Base-by-base conservation (phyloP, 2,888 invertebrate genomes). In the Macaria notata region DNA sequence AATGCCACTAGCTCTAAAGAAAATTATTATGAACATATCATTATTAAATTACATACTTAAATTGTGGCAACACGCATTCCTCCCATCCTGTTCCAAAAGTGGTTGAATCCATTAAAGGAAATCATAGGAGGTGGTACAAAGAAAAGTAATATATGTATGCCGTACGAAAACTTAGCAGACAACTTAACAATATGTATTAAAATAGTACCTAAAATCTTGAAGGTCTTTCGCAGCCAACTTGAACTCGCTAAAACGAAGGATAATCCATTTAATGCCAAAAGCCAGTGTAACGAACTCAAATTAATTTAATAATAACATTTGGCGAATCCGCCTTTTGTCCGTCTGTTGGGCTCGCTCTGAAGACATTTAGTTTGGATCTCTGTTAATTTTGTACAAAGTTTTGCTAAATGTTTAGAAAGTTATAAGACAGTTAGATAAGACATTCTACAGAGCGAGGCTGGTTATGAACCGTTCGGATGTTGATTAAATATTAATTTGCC, bases 251-350 rank as follows among this genome's bases (percentile, higher is more conserved):
- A 54, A 49, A 54, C 38, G 45, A 52, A 38, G 49, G 52, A 53
- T 61, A 61, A 61, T 58, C 58, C 58, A 50, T 53, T 62, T 60
- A 58, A 55, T 38, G 4, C 47, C 46, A 50, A 57, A 60, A 62
- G 49, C 55, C 54, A 57, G 49, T 59, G 59, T 58, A 53, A 60
- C 61, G 62, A 62, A 61, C 60, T 55, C 46, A 48, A 59, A 62
- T 55, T 62, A 65, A 63, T 63, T 62, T 59, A 43, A 60, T 65
- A 54, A 57, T 55, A 58, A 46, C 53, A 58, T 61, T 43, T 45
- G 9, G 38, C 46, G 49, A 54, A 48, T 46, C 45, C 29, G 30
- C 47, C 56, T 54, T 54, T 57, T 52, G 54, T 56, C 68, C 55
- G 36, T 33, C 50, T 19, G 46, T 54, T 38, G 47, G 44, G 44